Conservation (phyloP, 2,797 vertebrate species). For the Telmatherina bonti region DNA sequence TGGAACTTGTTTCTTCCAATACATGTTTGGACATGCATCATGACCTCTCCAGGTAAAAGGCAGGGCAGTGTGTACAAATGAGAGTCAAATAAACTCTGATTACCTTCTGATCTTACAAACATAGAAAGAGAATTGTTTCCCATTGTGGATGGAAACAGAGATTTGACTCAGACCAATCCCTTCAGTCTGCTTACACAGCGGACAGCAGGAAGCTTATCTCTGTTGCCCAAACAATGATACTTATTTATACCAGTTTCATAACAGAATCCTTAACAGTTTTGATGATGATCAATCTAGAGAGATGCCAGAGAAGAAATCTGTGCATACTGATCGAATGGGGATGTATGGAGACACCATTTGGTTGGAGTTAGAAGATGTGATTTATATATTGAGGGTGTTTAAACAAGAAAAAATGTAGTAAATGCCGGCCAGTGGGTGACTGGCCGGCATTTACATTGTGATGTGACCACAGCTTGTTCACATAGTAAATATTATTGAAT, state of each 20-base stretch:
- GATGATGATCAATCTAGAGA: neutral
- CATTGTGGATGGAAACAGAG: constrained; percentile 51
- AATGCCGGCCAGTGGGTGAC: neutral
- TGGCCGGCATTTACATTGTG: too few relatives aligned
- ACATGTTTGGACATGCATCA: neutral
- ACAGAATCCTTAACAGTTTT: constrained; percentile 6
- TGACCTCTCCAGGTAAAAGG: constrained; percentile 27
- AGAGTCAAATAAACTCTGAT: constrained; percentile 60
- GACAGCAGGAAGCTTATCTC: constrained; percentile 48
- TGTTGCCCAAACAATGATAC: constrained; percentile 65
- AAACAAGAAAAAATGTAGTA: neutral
- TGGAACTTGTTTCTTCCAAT: neutral
- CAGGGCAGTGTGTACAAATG: neutral
- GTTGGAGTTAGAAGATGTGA: too few relatives aligned
- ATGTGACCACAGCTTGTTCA: neutral
- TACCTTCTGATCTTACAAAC: constrained; percentile 37
- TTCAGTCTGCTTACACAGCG: constrained; percentile 40
- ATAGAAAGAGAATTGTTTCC: constrained; percentile 39
- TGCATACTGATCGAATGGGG: too few relatives aligned
- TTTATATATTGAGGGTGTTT: constrained; percentile 3
- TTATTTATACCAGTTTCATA: constrained; percentile 29
- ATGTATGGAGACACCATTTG: too few relatives aligned
- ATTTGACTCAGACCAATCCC: constrained; percentile 35
- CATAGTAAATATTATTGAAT: neutral
- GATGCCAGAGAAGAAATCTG: neutral